A percentile compares a stretch with the other conserved stretches of the same genome.
Evolutionary conservation across 2,888 invertebrate genomes (phyloP).

Genomic region (Drosophila kambysellisi): DNA sequence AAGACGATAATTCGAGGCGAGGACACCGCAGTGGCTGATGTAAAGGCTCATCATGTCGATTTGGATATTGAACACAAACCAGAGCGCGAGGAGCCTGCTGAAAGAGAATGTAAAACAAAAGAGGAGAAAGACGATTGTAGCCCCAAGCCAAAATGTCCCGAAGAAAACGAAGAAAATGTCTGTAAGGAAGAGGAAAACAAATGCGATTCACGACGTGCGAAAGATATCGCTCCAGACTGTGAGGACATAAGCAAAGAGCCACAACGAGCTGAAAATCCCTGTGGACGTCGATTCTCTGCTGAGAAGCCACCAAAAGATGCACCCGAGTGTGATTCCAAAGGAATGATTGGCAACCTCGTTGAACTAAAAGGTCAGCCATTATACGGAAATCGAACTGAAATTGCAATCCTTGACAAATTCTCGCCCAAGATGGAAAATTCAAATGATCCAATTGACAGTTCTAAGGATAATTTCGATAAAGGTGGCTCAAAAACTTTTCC

Average conservation of each 20-base stretch:
- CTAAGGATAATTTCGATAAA: not conserved
- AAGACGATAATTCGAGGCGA: slow-evolving; percentile 61
- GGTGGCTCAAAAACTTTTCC: not conserved
- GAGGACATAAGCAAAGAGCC: not conserved
- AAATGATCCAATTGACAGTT: not conserved
- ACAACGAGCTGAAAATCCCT: not conserved
- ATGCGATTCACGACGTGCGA: not conserved
- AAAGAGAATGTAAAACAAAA: not conserved
- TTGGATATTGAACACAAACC: slow-evolving; percentile 19
- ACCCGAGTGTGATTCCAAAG: not conserved
- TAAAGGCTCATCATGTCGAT: slow-evolving; percentile 52
- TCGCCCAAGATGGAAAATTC: not conserved
- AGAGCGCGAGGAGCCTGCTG: not conserved
- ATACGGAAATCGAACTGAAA: not conserved
- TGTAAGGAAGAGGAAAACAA: not conserved
- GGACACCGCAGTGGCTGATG: slow-evolving; percentile 37
- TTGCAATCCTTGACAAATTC: not conserved
- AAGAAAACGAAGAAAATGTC: not conserved
- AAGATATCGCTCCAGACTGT: not conserved
- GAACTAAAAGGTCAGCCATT: not conserved
- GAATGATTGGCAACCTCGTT: not conserved
- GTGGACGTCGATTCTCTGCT: not conserved
- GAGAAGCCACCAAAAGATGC: not conserved
- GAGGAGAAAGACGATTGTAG: not conserved
- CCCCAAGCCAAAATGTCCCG: not conserved